Evolutionary conservation across 2,797 vertebrate species (phyloP), one percentile per base, ranked within the genome.

Genomic region (Peromyscus aztecus): DNA sequence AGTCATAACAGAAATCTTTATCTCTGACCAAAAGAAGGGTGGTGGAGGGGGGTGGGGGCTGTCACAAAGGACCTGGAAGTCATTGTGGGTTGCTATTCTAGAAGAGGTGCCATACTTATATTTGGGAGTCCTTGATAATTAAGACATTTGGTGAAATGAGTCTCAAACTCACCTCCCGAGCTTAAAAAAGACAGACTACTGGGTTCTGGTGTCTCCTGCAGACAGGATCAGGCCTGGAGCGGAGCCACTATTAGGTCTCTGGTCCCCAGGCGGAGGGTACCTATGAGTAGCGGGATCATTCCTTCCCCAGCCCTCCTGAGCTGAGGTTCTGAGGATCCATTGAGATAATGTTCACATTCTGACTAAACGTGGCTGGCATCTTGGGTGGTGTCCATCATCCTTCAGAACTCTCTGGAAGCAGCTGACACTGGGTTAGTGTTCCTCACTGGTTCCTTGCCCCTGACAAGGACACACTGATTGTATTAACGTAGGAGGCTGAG

Each of bases 401-500:
- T 89, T 29, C 29, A 9, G 0, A 0, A 9, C 24, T 29, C 27
- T 85, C 81, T 29, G 37, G 55, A 52, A 23, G 10, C 6, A 2
- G 43, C 71, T 4, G 1, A 31, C 1, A 14, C 6, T n/a, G 23
- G 12, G n/a, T 14, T 19, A 77, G 75, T 19, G 34, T 19, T 2
- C 69, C 9, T 57, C 16, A 0, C 11, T 69, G 14, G 63, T 8
- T 24, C 49, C 14, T 85, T 84, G 91, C 34, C n/a, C 31, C 9
- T n/a, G 43, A 49, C 84, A 10, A 0, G 29, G 63, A 78, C 69
- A 90, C 11, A 2, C 21, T 10, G 43, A n/a, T 52, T 1, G 40
- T 24, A 16, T 27, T 43, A 43, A 84, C 0, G 0, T 5, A 23
- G 0, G 31, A 65, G 31, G 1, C 46, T 0, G 23, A n/a, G 77